Evolutionary conservation across 2,797 vertebrate species (phyloP), one percentile per base, ranked within the genome.

Genomic region (Tympanoctomys barrerae): DNA sequence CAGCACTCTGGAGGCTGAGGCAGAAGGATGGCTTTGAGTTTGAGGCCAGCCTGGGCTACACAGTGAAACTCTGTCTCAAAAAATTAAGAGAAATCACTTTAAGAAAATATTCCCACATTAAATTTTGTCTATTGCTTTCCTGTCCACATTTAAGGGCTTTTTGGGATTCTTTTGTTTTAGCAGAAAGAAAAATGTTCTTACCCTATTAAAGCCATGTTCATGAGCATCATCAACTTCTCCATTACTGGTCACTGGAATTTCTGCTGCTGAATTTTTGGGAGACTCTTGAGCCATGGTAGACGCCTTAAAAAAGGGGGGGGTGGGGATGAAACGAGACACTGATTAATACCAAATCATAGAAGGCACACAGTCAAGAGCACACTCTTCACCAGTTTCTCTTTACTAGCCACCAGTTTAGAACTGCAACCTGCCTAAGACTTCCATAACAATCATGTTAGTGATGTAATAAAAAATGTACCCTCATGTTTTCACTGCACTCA

Each of bases 201-300:
- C 99, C 99, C 98, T 99, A 70, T 99, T 99, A 98, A 99, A 99
- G 54, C 98, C 97, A 21, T 98, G 98, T 71, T 99, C 99, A 0
- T 98, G 98, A 94, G 98, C 98, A 97, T 99, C 99, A 89, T 99
- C 99, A 91, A 99, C 97, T 82, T 99, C 99, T 95, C 99, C 99
- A 88, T 99, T 99, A 98, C 99, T 99, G 92, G 99, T 99, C 97
- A 99, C 99, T 31, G 99, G 98, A 97, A 99, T 99, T 98, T 99
- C 99, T 94, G 99, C 99, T 2, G 99, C 99, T 96, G 99, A 98
- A 98, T 99, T 99, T 99, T 98, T 99, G 24, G 99, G 99, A 94
- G 98, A 99, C 91, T 99, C 99, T 95, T 99, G 99, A 97, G 99
- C 99, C 99, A 99, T 99, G 95, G 97, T 97, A 97, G 97, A 98